Conservation (phyloP, 1,140 invertebrate species). For the Drosophila nigromelanica region DNA sequence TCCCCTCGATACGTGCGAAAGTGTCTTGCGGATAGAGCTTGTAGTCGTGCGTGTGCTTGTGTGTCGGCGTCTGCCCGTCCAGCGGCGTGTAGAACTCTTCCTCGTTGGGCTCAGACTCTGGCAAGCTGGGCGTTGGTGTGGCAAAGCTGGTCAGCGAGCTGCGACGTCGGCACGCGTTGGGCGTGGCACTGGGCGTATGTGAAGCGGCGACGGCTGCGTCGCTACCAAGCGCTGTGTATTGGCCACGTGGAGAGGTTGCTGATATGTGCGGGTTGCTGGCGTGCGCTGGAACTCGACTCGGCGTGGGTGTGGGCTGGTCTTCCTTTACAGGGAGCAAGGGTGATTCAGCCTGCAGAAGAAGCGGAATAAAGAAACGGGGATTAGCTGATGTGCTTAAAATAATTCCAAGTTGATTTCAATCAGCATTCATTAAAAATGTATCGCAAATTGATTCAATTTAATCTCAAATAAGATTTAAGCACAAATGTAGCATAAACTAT, state of each 20-base stretch:
- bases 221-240: slow-evolving; percentile 17
- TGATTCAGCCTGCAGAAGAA: slow-evolving; percentile 63
- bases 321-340: slow-evolving; percentile 68
- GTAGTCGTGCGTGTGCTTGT: slow-evolving; percentile 49
- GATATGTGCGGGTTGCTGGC: slow-evolving; percentile 55
- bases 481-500: background rate
- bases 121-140: background rate
- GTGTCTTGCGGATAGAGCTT: slow-evolving; percentile 76
- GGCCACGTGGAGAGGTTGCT: slow-evolving; percentile 24
- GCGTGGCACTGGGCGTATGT: slow-evolving; percentile 10
- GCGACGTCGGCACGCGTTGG: slow-evolving; percentile 43
- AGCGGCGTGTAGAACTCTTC: slow-evolving; percentile 56
- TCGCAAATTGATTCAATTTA: background rate
- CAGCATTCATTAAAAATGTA: background rate
- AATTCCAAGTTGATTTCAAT: background rate
- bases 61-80: slow-evolving; percentile 19
- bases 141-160: slow-evolving; percentile 46
- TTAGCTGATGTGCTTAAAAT: background rate
- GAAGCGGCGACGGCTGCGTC: slow-evolving; percentile 9
- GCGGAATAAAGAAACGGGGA: background rate
- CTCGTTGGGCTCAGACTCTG: slow-evolving; percentile 31
- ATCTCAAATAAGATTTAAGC: background rate
- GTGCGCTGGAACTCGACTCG: slow-evolving; percentile 23
- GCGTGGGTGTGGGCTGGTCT: slow-evolving; percentile 30
- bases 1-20: slow-evolving; percentile 68